Evolutionary conservation across 2,797 vertebrate genomes (phyloP), one percentile per base, ranked within the genome.

Genomic region (Arnoldichthys spilopterus): DNA sequence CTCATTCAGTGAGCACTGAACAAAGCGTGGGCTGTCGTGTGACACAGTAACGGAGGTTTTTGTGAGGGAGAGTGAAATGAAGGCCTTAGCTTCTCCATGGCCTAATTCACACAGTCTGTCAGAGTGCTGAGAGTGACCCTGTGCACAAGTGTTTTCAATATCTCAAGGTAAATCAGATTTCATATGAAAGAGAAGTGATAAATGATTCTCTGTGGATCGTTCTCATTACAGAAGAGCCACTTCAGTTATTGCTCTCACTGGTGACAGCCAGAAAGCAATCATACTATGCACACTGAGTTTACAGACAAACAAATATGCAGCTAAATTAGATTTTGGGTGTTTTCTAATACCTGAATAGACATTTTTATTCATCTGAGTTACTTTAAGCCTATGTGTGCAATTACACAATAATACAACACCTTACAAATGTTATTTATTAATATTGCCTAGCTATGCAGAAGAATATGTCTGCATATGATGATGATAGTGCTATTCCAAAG

Each of bases 91-190:
- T 74, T 79, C 40, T 63, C 69, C 66, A 66, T 54, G n/a, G 40
- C 54, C 49, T 54, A 59, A 53, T 63, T 68, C 61, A 49, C 49
- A 49, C 43, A 72, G 74, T 47, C 40, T 47, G n/a, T 37, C 18
- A 28, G 73, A 71, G 54, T 22, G 68, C 47, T 67, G 74, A 54
- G 51, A 59, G 47, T 63, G 79, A 81, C 84, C 81, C 68, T 66
- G 63, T 18, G 34, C 24, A 45, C 34, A 6, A 58, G 43, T 64
- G 61, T 81, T 73, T 82, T 83, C 72, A 70, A 34, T 78, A 70
- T 83, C 75, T 80, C 78, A 78, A 81, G 76, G 78, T 78, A 64
- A 85, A 78, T 71, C 63, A 62, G 53, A 76, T 70, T 72, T 73
- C 37, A 40, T 59, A 51, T 56, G 61, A 76, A 78, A 82, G 47